Percentiles rank a stretch among this genome's conserved stretches.
These are phyloP conservation scores for Pherbina coryleti DNA, from an alignment of 2,888 invertebrate genomes.

Conservation along the genomic window DNA sequence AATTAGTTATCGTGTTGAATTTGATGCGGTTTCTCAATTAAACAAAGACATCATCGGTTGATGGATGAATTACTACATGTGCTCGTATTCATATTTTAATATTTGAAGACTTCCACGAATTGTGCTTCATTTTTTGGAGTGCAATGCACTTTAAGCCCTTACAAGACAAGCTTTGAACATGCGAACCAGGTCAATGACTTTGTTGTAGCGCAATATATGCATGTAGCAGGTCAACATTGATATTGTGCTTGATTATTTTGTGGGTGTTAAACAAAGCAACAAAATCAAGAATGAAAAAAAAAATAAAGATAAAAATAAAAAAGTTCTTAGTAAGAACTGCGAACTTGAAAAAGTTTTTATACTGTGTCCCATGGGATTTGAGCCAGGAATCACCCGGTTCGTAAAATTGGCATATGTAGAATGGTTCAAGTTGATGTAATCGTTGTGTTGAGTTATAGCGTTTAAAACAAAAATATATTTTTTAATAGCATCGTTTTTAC, in stretches of 20 bases:
- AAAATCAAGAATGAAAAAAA: neutral
- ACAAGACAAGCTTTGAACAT: neutral
- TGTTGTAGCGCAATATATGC: neutral
- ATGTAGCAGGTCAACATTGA: too few relatives aligned
- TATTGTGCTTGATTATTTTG: neutral
- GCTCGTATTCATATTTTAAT: neutral
- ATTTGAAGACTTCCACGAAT: slow-evolving; percentile 18
- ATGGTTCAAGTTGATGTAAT: too few relatives aligned
- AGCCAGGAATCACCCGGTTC: too few relatives aligned
- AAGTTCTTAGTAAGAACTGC: neutral
- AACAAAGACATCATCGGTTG: slow-evolving; percentile 17
- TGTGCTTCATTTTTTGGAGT: neutral
- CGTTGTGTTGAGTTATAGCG: too few relatives aligned
- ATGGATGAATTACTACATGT: neutral
- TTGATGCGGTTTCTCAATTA: slow-evolving; percentile 12
- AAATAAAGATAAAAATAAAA: too few relatives aligned
- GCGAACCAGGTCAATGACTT: slow-evolving; percentile 10
- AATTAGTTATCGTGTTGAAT: slow-evolving; percentile 11
- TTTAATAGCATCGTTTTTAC: too few relatives aligned
- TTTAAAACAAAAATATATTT: too few relatives aligned
- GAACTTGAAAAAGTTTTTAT: too few relatives aligned
- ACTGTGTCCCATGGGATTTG: too few relatives aligned
- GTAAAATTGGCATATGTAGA: too few relatives aligned
- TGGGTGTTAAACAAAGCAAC: neutral
- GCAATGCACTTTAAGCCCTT: neutral